phyloP scores from a whole-genome alignment of 2,797 vertebrate genomes.

The Rachycentron canadum region DNA sequence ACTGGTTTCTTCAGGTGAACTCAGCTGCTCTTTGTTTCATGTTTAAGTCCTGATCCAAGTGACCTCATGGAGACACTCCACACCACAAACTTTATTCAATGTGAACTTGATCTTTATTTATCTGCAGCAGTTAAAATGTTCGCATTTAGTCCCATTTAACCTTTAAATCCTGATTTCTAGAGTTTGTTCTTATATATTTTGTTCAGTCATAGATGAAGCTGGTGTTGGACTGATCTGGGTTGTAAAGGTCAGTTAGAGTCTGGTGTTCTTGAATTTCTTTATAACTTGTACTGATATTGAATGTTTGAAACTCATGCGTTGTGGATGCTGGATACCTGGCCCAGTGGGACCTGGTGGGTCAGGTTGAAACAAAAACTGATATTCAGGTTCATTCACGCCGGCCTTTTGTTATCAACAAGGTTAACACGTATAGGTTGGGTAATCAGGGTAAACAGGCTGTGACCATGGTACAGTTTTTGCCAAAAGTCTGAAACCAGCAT shows the following conservation, averaged over 20 bases:
- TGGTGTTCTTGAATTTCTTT: background rate
- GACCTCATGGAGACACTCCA: conserved; percentile 27
- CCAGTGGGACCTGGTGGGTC: no score
- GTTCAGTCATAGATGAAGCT: background rate
- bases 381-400: no score
- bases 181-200: background rate
- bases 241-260: background rate
- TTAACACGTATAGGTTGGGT: no score
- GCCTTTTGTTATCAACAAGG: no score
- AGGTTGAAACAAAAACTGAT: no score
- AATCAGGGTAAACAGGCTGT: no score
- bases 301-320: background rate
- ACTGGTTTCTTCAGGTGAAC: background rate
- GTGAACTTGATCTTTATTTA: no score
- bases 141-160: background rate
- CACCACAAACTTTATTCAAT: background rate
- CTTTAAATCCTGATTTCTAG: background rate
- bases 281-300: background rate
- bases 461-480: no score
- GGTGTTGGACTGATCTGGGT: background rate
- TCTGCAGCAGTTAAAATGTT: background rate
- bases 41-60: background rate
- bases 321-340: no score
- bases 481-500: no score
- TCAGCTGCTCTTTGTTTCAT: background rate